Base-by-base conservation (phyloP, 1,140 invertebrate species). In the Ceratosolen solmsi region DNA sequence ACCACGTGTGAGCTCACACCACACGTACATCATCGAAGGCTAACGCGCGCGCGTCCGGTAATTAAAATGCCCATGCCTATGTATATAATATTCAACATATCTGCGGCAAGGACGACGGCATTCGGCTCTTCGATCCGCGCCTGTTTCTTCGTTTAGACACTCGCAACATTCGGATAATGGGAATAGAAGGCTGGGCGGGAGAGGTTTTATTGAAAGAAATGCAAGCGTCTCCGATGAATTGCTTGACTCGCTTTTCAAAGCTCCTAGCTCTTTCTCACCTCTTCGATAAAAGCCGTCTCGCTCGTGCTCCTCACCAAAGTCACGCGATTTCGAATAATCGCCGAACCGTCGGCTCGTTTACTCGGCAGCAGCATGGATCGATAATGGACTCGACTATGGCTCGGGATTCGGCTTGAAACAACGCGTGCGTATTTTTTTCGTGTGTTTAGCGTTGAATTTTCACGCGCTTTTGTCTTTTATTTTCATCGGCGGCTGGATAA, bases 251-350 rank as follows among this genome's bases (percentile, higher is more conserved):
- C n/a, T n/a, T n/a, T n/a, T n/a, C n/a, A n/a, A n/a, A n/a, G n/a
- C n/a, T n/a, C n/a, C n/a, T n/a, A n/a, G n/a, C n/a, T n/a, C n/a
- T n/a, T n/a, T n/a, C n/a, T n/a, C n/a, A n/a, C n/a, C n/a, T n/a
- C n/a, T n/a, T n/a, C n/a, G n/a, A n/a, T n/a, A n/a, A n/a, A n/a
- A n/a, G n/a, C n/a, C n/a, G 30, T 60, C 25, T 46, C 54, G n/a
- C 38, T 46, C 38, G 0, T 36, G 25, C 63, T 46, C 51, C 68
- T 54, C n/a, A 41, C 15, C 38, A 49, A 27, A 83, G 76, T 79
- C 78, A 83, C 78, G 77, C 77, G 38, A 83, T 80, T 83, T 80
- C 49, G n/a, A 80, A 76, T 83, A 70, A 83, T 79, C 38, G 41
- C n/a, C 63, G 51, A 63, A 60, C 58, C 46, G 41, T 46, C 41